Percentiles rank a stretch among this genome's conserved stretches.
Conservation (phyloP, 1,140 invertebrate species). For the Drosophila guanche region DNA sequence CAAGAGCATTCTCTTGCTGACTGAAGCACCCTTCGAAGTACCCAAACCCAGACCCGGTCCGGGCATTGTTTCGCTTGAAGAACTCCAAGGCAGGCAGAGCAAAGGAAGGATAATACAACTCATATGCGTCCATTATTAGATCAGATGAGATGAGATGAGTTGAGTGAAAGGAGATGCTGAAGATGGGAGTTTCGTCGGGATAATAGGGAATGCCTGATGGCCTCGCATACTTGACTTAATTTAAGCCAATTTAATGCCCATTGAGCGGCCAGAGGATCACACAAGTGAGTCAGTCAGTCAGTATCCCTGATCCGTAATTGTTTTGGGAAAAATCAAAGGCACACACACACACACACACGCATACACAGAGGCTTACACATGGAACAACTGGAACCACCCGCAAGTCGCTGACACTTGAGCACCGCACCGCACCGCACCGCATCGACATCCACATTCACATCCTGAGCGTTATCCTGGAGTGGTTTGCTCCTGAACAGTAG, state of each 20-base stretch:
- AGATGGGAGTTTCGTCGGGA: conserved; percentile 24
- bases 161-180: conserved; percentile 9
- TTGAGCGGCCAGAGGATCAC: conserved; percentile 58
- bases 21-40: conserved; percentile 42
- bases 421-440: background rate
- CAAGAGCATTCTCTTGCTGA: background rate
- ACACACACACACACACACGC: conserved; percentile 34
- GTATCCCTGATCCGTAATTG: conserved; percentile 46
- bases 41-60: background rate
- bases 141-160: conserved; percentile 22
- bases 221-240: conserved; percentile 79
- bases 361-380: conserved; percentile 58
- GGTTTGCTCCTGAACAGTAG: conserved; percentile 68
- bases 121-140: conserved; percentile 67
- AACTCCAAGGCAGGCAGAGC: conserved; percentile 38
- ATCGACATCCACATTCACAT: conserved; percentile 1
- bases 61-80: conserved; percentile 29
- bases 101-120: conserved; percentile 60
- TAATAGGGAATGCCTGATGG: conserved; percentile 21
- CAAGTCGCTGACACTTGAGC: conserved; percentile 70
- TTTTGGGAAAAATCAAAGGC: conserved; percentile 40
- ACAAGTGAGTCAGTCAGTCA: conserved; percentile 40
- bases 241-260: conserved; percentile 76
- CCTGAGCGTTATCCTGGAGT: conserved; percentile 56
- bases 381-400: conserved; percentile 73